Evolutionary conservation across 2,797 vertebrate species (phyloP), one percentile per base, ranked within the genome.

Genomic region (Sylvilagus floridanus): DNA sequence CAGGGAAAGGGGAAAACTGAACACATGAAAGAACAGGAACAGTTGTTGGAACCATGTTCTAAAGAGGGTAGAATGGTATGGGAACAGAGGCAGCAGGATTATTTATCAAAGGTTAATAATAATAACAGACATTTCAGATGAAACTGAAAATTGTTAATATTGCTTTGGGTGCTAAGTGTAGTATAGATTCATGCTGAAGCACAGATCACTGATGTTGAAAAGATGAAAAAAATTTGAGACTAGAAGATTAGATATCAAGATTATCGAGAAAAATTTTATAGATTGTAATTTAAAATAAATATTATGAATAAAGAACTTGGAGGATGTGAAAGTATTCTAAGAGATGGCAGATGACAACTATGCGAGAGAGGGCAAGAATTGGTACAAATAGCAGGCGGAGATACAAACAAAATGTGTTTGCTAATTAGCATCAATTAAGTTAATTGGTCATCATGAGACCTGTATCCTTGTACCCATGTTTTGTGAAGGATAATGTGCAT

Each of bases 401-500:
- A 81, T 63, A 79, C 66, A 79, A 47, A 65, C 2, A 69, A 42
- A 78, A 66, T 75, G 13, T 66, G 54, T 30, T 84, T 81, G 30
- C 35, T 94, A 73, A 85, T 73, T 69, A 84, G 47, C 50, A 57
- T 78, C 13, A 71, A 73, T 75, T 89, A 83, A 62, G 12, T 26
- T n/a, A 71, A 78, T n/a, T 77, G 52, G 28, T 93, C 63, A 93
- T 22, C 86, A 82, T 69, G 65, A 94, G 22, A 79, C 9, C 4
- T 8, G 22, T 3, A 30, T 4, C 52, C 13, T 4, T 62, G 26
- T 66, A 14, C 4, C 73, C n/a, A 83, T 26, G 30, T 78, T 62
- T 8, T 32, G 0, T 9, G 7, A 95, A 65, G 79, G 78, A 72
- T 71, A 68, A 77, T 26, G 3, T 42, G 22, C 88, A 47, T 60